These are phyloP conservation scores for Chaetodon trifascialis DNA, from an alignment of 2,113 vertebrate genomes.

Conservation along the genomic window DNA sequence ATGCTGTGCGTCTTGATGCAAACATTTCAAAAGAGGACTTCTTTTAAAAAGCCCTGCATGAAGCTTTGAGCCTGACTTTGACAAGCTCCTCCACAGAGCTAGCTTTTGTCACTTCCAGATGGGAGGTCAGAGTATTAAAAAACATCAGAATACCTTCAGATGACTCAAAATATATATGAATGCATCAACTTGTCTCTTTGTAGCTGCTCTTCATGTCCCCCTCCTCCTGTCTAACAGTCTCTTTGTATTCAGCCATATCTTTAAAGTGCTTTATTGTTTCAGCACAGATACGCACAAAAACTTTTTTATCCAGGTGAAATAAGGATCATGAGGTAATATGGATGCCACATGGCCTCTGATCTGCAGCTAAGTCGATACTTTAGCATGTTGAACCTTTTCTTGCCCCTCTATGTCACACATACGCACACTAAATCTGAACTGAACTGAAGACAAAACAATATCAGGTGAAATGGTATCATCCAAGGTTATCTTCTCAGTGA, in stretches of 20 bases:
- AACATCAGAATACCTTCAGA: conserved; percentile 12
- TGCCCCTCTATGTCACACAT: conserved; percentile 14
- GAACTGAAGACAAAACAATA: conserved; percentile 58
- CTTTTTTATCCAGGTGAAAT: conserved; percentile 64
- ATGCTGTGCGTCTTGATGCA: background rate
- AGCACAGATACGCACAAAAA: conserved; percentile 31
- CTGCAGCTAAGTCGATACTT: conserved; percentile 69
- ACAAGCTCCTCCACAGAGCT: background rate
- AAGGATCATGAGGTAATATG: conserved; percentile 64
- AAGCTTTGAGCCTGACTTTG: conserved; percentile 36
- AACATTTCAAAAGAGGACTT: conserved; percentile 12
- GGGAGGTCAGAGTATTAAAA: conserved; percentile 22
- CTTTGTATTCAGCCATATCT: conserved; percentile 5
- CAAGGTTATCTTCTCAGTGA: conserved; percentile 38
- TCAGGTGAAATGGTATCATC: conserved; percentile 49
- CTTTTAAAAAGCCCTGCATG: background rate
- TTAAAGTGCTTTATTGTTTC: conserved; percentile 5
- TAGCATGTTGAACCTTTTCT: conserved; percentile 59
- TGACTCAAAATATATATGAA: conserved; percentile 29
- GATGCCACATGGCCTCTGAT: conserved; percentile 56
- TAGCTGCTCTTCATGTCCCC: conserved; percentile 23
- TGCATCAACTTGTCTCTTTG: conserved; percentile 10
- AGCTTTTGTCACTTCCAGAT: conserved; percentile 10
- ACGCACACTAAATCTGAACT: conserved; percentile 48
- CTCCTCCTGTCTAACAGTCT: background rate